Base-by-base conservation (phyloP, 2,113 vertebrate genomes). In the Psilopogon haemacephalus region DNA sequence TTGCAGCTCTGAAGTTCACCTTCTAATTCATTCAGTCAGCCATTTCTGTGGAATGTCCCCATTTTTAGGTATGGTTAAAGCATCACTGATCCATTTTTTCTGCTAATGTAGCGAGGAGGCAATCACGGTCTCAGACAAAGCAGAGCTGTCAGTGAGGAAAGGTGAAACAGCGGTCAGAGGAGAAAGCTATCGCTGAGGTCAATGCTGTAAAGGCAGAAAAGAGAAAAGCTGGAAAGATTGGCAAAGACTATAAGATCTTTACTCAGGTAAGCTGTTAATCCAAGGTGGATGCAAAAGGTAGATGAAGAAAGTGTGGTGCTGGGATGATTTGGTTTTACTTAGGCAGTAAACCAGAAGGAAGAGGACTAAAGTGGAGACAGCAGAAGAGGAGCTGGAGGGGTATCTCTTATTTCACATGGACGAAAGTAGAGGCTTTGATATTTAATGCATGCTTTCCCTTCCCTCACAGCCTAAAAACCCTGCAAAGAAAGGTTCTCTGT, bases 81-180 rank as follows among this genome's bases (percentile, higher is more conserved):
- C 68, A 68, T 59, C 86, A 48, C 84, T 12, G 40, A 87, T 93
- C 84, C 78, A 27, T 87, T 90, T 95, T 95, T 96, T 72, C 59
- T 92, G 93, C 87, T 92, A 82, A 80, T 32, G 71, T 79, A 85
- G 93, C 89, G 70, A 76, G 81, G 74, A 82, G 50, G 37, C 2
- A 58, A 67, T 77, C 65, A 52, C 63, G 46, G 32, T 54, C 68
- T 94, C 60, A 27, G 75, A n/a, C 80, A 48, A 60, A 16, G 64
- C 1, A 1, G 59, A 87, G 84, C 78, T 92, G 91, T 68, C 68
- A 64, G 56, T 10, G 59, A 87, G 68, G 84, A 93, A 80, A 92
- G 87, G 89, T 94, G 89, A 88, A 89, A 70, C 52, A 73, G 37
- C 7, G 20, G 74, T 86, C 89, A 91, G 50, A 87, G n/a, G 67